Evolutionary conservation across 2,888 invertebrate species (phyloP), one percentile per base, ranked within the genome.

Genomic region (Listrodromus nycthemerus): DNA sequence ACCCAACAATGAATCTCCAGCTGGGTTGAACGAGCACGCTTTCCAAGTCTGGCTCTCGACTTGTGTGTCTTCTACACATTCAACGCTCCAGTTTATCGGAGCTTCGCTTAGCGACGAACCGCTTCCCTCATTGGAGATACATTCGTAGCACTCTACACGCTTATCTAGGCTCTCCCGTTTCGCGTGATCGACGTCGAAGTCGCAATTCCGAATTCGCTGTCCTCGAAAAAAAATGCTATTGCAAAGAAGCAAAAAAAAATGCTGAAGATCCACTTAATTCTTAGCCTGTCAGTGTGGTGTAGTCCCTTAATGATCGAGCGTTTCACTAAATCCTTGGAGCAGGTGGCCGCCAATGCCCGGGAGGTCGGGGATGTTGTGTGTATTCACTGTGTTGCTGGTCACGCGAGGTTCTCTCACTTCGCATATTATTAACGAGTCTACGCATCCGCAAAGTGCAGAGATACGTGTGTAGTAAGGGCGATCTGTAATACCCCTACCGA

Each of bases 401-500:
- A 75, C 75, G 75, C 75, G 52, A 75, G 21, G 65, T 65, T 75
- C 75, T 75, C 75, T 75, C 75, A 65, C 75, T 65, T 65, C 50
- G 75, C 75, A 75, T 75, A 75, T 75, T 65, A 75, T 75, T 75
- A 75, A 75, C 65, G 65, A 52, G 37, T 50, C 37, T 65, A 65
- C 33, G 50, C 37, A 65, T 24, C 75, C 52, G 48, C 75, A 33
- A 65, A 75, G 75, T 65, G 75, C 37, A 50, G 45, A 48, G 74
- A 41, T 74, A 74, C 74, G 63, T 63, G 74, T 74, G 74, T 65
- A 33, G 37, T 33, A 37, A 30, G 73, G 45, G 30, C 65, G 65
- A 65, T 50, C 24, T 65, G 75, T 65, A 75, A 65, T 75, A 65
- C 75, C 75, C n/a, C 65, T 30, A 75, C 33, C 48, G 75, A 75